Evolutionary conservation across 2,888 invertebrate genomes (phyloP), one percentile per base, ranked within the genome.

Genomic region (Dinocampus coccinellae): DNA sequence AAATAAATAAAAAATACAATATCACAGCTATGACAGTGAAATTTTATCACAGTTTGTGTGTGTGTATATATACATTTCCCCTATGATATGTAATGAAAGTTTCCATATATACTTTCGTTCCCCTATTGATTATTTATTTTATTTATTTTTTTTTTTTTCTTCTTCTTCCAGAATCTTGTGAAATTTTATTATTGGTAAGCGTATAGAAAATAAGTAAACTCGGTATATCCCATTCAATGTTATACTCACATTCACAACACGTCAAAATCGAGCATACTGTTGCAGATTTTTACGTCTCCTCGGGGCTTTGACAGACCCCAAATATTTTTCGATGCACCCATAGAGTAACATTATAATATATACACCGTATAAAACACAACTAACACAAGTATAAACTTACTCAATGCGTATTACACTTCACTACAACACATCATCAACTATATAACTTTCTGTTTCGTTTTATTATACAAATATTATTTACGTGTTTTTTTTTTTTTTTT

Each of bases 301-400:
- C 77, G 82, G 86, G 86, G 86, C 70, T 79, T 81, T 83, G 80
- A 6, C 9, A 7, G 75, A 76, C 78, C 73, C 76, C 76, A 77
- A 66, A 68, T 76, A 72, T 79, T 79, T n/a, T n/a, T 80, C 7
- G 79, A 79, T 80, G 47, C 47, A 16, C 47, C 47, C 16, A 20
- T 7, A 16, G 39, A 39, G 16, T 7, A 16, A 81, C 83, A 83
- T 86, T 85, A 83, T n/a, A n/a, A n/a, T n/a, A n/a, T n/a, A n/a
- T 85, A 84, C 84, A 84, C 83, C 85, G 82, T 85, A 85, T 86
- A 85, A 85, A 86, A 82, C 83, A 82, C 79, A 79, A 75, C 75
- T 61, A 70, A 42, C 72, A 73, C 71, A 66, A 60, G 60, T 42
- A 24, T 22, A 29, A 39, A 26, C 62, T 62, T 11, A n/a, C 7